Conservation (phyloP, 35 echinoderm and acorn worm species). For the Apostichopus californicus region DNA sequence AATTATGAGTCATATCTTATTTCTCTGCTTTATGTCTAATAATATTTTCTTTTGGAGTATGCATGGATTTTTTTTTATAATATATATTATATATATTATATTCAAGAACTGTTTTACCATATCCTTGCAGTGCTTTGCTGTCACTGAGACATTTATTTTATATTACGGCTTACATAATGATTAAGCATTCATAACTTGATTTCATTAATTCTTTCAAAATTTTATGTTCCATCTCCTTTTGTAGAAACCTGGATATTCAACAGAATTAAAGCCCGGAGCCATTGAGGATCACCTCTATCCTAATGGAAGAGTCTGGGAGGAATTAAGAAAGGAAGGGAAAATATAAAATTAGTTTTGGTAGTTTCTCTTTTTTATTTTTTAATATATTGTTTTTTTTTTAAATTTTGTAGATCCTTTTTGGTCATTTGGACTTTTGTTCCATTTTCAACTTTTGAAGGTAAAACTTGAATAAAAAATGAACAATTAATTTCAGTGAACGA, state of each 20-base stretch:
- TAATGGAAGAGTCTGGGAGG: constrained; percentile 72
- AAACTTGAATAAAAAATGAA: no score
- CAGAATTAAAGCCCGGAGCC: constrained; percentile 70
- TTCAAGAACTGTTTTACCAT: no score
- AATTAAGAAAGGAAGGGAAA: constrained; percentile 78
- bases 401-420: background rate
- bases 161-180: background rate
- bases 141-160: background rate
- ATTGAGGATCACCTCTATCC: constrained; percentile 83
- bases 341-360: background rate
- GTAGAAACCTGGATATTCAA: constrained; percentile 85
- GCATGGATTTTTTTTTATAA: no score
- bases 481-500: no score
- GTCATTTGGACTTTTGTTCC: background rate
- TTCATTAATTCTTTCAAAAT: no score
- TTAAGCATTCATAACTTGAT: no score
- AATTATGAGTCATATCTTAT: no score
- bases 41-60: no score
- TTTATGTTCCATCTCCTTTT: background rate
- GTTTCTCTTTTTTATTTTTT: background rate
- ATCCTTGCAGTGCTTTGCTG: background rate
- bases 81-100: no score
- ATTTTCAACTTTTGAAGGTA: no score
- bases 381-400: background rate
- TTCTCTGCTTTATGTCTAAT: no score